These are phyloP conservation scores for Poeciliopsis paucimaculata DNA, from an alignment of 2,797 vertebrate genomes.

Conservation along the genomic window DNA sequence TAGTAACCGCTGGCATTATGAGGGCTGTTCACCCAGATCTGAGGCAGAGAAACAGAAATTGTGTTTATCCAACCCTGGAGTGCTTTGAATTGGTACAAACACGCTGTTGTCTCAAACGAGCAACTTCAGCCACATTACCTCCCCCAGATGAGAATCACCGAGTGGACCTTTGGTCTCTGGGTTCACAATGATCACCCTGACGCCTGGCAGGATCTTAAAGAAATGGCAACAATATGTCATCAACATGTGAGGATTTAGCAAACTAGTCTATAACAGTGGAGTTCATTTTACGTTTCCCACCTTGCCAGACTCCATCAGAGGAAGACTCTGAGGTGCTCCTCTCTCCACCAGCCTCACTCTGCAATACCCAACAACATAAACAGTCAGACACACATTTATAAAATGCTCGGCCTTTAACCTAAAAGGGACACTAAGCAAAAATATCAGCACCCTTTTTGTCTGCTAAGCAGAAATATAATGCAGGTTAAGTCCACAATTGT, in stretches of 20 bases:
- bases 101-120: background rate
- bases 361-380: slow-evolving; percentile 14
- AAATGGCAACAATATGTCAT: slow-evolving; percentile 15
- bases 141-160: slow-evolving; percentile 97
- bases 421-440: background rate
- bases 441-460: background rate
- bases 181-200: slow-evolving; percentile 97
- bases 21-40: slow-evolving; percentile 97
- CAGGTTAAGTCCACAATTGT: background rate
- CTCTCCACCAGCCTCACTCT: slow-evolving; percentile 97
- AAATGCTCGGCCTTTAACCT: background rate
- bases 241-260: background rate
- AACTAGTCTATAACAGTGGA: background rate
- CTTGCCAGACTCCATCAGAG: slow-evolving; percentile 97
- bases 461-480: background rate
- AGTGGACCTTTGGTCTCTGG: slow-evolving; percentile 97
- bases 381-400: background rate
- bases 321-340: slow-evolving; percentile 97
- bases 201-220: slow-evolving; percentile 92
- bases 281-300: slow-evolving; percentile 72
- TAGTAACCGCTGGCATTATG: slow-evolving; percentile 97
- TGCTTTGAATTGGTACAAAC: background rate
- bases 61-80: background rate
- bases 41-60: slow-evolving; percentile 9
- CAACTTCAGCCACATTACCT: slow-evolving; percentile 76